These are phyloP conservation scores for Etheostoma nigrum DNA, from an alignment of 2,797 vertebrate genomes.

Conservation along the genomic window DNA sequence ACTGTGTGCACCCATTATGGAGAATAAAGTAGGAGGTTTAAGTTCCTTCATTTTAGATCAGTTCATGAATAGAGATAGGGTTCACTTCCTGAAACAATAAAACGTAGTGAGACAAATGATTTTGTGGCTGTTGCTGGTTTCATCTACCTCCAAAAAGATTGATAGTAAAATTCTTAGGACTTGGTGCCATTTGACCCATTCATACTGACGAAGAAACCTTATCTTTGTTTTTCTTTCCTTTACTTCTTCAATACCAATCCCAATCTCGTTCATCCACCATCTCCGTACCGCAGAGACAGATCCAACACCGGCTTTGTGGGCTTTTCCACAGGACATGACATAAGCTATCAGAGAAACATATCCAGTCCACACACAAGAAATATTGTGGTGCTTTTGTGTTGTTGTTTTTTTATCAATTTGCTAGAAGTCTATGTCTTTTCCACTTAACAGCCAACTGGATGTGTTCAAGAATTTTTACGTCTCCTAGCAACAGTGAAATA, in stretches of 20 bases:
- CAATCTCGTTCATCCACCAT: neutral
- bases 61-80: neutral
- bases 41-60: neutral
- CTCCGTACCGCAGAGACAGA: conserved; percentile 5
- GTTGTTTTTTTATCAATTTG: conserved; percentile 52
- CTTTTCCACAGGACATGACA: conserved; percentile 17
- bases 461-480: conserved; percentile 75
- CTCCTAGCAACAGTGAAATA: conserved; percentile 81
- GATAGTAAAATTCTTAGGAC: neutral
- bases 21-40: neutral
- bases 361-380: conserved; percentile 24
- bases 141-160: neutral
- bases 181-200: neutral
- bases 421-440: conserved; percentile 50
- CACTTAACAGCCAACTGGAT: conserved; percentile 67
- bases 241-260: neutral
- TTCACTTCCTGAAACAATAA: conserved; percentile 7
- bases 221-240: neutral
- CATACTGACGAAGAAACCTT: neutral
- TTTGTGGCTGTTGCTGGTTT: neutral
- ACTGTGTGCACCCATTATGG: neutral
- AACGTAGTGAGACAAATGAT: neutral
- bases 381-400: conserved; percentile 36
- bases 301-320: neutral
- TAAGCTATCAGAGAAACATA: conserved; percentile 15